Base-by-base conservation (phyloP, 1,140 invertebrate species). In the Magallana angulata region DNA sequence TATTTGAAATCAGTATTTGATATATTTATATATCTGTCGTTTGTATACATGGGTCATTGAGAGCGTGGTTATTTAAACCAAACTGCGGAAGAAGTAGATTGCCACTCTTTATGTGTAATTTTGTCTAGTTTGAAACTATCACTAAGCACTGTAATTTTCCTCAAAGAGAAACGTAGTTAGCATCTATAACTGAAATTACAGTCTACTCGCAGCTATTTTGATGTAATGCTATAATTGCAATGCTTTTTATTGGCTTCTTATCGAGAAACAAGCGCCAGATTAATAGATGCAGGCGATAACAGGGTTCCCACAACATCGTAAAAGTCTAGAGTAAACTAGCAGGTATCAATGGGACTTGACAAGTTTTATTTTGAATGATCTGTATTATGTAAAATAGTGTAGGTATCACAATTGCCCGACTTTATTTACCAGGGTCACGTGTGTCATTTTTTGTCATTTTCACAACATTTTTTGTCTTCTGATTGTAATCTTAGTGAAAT, bases 241-340 rank as follows among this genome's bases (percentile, higher is more conserved):
- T 62, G 60, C 18, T 76, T 76, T 76, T 76, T 76, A 76, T 76
- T 76, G 36, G 68, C 68, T 76, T 76, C 68, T 76, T 76, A 76
- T 76, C 68, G 12, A 76, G 68, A 76, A 76, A 76, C 68, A 76
- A 76, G 68, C 18, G 24, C 68, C 68, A 76, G 24, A 18, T 76
- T 24, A 76, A 76, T 76, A 76, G 36, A 76, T 11, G 24, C 24
- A 30, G 68, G 68, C 36, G 68, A 76, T 76, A 76, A 76, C 9
- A 30, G 2, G 24, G 8, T 76, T 76, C 68, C 68, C 30, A 1
- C 11, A 30, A 18, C 68, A 76, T 76, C 68, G 36, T 76, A 30
- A 76, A 76, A 76, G 68, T 30, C 68, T 76, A 76, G 24, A 76
- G 68, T 36, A 48, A 36, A 9, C 24, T 76, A 30, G 68, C 4